Conservation (phyloP, 2,797 vertebrate species). For the Podarcis siculus region DNA sequence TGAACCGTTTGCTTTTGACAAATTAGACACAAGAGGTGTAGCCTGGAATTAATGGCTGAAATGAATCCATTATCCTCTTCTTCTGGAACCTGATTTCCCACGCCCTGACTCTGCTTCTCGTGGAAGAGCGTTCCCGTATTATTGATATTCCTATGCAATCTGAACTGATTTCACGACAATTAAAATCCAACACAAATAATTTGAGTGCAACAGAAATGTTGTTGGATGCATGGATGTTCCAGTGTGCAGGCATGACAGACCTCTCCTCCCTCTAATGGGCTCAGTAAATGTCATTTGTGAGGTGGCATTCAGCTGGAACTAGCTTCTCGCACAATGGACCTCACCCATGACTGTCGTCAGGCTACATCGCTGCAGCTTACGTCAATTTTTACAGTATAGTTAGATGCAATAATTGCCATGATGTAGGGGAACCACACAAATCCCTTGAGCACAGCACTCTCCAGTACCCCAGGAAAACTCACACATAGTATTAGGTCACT, state of each 20-base stretch:
- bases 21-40: not conserved
- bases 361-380: not conserved
- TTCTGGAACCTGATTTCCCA: not conserved
- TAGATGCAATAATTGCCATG: not conserved
- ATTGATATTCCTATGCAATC: not conserved
- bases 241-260: too few species aligned
- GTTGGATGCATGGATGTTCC: not conserved
- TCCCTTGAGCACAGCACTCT: not conserved
- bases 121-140: not conserved
- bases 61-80: not conserved
- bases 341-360: too few species aligned
- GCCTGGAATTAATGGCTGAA: not conserved
- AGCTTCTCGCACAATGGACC: not conserved
- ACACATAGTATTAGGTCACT: too few species aligned
- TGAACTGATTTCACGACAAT: not conserved
- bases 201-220: not conserved
- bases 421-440: not conserved
- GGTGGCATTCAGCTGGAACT: not conserved
- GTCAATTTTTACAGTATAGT: not conserved
- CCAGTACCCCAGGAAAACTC: not conserved
- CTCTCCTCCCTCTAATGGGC: not conserved
- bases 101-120: not conserved
- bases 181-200: not conserved
- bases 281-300: not conserved
- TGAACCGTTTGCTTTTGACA: rapidly evolving